Evolutionary conservation across 1,140 invertebrate species (phyloP), one percentile per base, ranked within the genome.

Genomic region (Venustaconcha ellipsiformis): DNA sequence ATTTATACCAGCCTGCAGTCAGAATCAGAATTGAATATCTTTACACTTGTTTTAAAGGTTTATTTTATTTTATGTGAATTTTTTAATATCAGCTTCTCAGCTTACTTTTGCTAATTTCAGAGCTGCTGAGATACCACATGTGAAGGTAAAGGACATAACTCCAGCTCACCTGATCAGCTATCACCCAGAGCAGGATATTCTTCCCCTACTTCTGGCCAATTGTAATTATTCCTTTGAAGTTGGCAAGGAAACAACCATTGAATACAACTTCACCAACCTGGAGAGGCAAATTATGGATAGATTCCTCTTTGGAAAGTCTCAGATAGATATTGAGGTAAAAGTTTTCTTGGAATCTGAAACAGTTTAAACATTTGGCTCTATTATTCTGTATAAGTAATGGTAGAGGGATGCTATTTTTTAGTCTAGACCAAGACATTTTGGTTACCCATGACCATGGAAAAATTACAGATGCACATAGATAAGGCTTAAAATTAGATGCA

Each of bases 141-240:
- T 83, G 3, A 57, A 68, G 11, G 70, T 80, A 23, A 74, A 65
- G 6, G 70, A 75, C 2, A 26, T 80, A 13, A 82, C 76, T 14
- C 26, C 76, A 37, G 70, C 82, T 15, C 83, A 86, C 62, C 76
- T 87, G 57, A 80, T 87, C 15, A 74, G 75, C 57, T 86, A 80
- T 69, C 78, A 86, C 30, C 82, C 81, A 30, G 83, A 84, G 18
- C 72, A 74, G 63, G 86, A 87, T 71, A 63, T 87, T 55, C 75
- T 84, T 26, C 83, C 84, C 14, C 56, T 87, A 62, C 76, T 87
- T 14, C 78, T 87, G 17, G 78, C 83, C 14, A 81, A 84, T 69
- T 86, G 82, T 65, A 82, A 83, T 68, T 86, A 86, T 70, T 83
- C 83, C 11, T 81, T 86, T 70, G 57, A 81, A 63, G 68, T 84